Evolutionary conservation across 92 coral and sea anemone species (phyloP).

Genomic region (Paramuricea clavata): DNA sequence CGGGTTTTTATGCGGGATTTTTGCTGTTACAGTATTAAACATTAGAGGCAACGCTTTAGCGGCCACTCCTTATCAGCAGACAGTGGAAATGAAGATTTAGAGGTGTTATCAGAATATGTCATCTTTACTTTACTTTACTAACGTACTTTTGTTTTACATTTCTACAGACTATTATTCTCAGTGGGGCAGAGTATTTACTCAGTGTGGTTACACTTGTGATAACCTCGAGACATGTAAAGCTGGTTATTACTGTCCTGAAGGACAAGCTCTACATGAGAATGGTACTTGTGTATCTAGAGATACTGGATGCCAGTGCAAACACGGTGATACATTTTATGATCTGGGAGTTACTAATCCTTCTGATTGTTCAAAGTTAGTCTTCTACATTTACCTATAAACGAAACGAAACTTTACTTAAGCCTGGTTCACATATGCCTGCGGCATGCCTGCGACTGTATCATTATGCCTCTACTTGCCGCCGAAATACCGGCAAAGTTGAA

Average conservation of each 20-base stretch:
- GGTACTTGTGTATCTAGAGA: slow-evolving; percentile 75
- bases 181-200: slow-evolving; percentile 75
- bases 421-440: no score
- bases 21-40: no score
- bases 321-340: slow-evolving; percentile 78
- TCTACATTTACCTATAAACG: not conserved
- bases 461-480: no score
- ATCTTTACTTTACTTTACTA: not conserved
- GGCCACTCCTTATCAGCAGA: no score
- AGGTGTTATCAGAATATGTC: no score
- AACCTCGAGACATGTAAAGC: slow-evolving; percentile 78
- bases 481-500: no score
- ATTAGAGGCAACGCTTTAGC: no score
- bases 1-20: no score
- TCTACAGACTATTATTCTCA: slow-evolving; percentile 69
- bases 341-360: slow-evolving; percentile 81
- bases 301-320: slow-evolving; percentile 87
- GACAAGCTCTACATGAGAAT: slow-evolving; percentile 80
- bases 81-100: no score
- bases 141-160: not conserved
- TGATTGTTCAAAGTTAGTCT: slow-evolving; percentile 94
- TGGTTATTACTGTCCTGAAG: slow-evolving; percentile 86
- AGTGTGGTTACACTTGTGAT: slow-evolving; percentile 90
- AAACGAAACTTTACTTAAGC: not conserved
- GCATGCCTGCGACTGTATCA: no score